A percentile compares a stretch with the other conserved stretches of the same genome.
These are phyloP conservation scores for Propsilocerus akamusi DNA, from an alignment of 1,140 invertebrate genomes.

Conservation along the genomic window DNA sequence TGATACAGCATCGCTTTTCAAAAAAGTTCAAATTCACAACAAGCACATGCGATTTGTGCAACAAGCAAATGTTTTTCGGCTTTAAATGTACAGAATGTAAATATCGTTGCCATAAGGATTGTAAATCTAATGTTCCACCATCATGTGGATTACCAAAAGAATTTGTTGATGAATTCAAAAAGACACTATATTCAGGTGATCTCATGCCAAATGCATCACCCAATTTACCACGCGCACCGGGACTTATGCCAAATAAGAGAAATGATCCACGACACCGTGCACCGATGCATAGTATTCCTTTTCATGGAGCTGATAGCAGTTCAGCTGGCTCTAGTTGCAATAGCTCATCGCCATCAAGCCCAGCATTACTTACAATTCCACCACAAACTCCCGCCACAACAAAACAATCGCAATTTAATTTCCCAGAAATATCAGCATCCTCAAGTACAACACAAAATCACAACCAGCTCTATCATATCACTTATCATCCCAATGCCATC, in stretches of 20 bases:
- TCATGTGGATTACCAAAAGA: conserved; percentile 77
- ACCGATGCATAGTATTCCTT: conserved; percentile 10
- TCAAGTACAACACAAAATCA: too few species aligned
- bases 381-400: conserved; percentile 29
- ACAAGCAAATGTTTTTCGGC: conserved; percentile 78
- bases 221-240: conserved; percentile 12
- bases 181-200: conserved; percentile 41
- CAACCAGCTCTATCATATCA: too few species aligned
- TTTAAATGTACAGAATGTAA: conserved; percentile 91
- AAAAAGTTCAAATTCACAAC: conserved; percentile 73
- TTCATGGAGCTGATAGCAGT: conserved; percentile 58
- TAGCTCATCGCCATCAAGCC: conserved; percentile 88
- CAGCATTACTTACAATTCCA: conserved; percentile 44
- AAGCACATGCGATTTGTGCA: conserved; percentile 73
- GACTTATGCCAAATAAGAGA: conserved; percentile 21
- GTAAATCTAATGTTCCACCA: conserved; percentile 74
- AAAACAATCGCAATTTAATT: conserved; percentile 60
- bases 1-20: conserved; percentile 78
- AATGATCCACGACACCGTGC: conserved; percentile 4
- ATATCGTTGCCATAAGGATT: conserved; percentile 78
- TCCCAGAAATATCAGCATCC: conserved; percentile 39
- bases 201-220: conserved; percentile 25
- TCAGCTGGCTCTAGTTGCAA: conserved; percentile 92
- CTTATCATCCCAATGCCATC: neutral
- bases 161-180: conserved; percentile 61